Evolutionary conservation across 2,113 vertebrate species (phyloP).

Genomic region (Lates calcarifer): DNA sequence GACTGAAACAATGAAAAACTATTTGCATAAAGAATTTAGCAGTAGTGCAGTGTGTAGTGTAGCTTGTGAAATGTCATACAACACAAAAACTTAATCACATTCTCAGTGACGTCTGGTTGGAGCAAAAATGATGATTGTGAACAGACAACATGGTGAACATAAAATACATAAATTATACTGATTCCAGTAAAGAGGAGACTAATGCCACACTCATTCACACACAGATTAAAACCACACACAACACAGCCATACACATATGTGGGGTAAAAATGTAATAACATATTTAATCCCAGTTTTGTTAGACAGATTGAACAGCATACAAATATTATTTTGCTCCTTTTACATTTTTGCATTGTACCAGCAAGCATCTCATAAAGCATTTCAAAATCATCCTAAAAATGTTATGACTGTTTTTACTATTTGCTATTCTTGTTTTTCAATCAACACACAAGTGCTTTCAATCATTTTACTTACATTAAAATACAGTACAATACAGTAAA

Average conservation of each 20-base stretch:
- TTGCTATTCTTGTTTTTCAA: conserved; percentile 21
- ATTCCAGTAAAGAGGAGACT: not conserved
- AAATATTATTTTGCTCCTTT: conserved; percentile 12
- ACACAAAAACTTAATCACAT: not conserved
- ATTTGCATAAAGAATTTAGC: conserved; percentile 1
- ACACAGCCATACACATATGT: conserved; percentile 7
- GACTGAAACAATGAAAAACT: conserved; percentile 17
- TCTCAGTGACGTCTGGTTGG: not conserved
- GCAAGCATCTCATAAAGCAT: conserved; percentile 63
- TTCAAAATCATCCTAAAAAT: conserved; percentile 37
- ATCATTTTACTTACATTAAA: conserved; percentile 12
- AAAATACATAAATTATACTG: conserved; percentile 4
- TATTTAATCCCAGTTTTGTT: conserved; percentile 54
- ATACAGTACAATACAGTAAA: conserved; percentile 22
- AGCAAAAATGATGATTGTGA: not conserved
- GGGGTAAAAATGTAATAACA: conserved; percentile 6
- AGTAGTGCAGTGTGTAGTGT: not conserved
- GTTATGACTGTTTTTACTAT: conserved; percentile 15
- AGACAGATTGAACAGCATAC: conserved; percentile 11
- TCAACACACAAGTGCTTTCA: conserved; percentile 38
- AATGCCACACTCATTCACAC: not conserved
- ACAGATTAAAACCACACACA: not conserved
- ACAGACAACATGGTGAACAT: not conserved
- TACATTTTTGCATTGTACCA: conserved; percentile 68
- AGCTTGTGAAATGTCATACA: not conserved